Percentiles rank a stretch among this genome's conserved stretches.
phyloP scores from a whole-genome alignment of 2,797 vertebrate species.

The Garrulus glandarius region DNA sequence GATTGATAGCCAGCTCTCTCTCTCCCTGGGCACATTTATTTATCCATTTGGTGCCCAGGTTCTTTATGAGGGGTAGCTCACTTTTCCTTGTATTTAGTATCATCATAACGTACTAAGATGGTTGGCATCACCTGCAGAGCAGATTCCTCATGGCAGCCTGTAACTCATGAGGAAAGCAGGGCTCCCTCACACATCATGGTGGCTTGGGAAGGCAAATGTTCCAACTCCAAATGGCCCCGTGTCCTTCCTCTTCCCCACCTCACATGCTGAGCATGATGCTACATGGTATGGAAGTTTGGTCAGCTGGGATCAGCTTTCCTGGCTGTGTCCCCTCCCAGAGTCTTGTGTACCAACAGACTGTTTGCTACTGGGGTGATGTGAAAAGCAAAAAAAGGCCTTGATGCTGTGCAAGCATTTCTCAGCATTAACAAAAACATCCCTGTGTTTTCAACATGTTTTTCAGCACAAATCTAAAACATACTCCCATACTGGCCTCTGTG shows the following conservation, averaged over 20 bases:
- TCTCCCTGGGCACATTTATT: neutral
- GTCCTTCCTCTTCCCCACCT: neutral
- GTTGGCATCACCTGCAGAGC: neutral
- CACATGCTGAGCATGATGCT: neutral
- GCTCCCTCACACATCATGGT: fast-evolving
- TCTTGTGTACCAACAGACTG: neutral
- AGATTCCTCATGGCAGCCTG: neutral
- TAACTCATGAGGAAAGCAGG: neutral
- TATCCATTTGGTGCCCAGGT: neutral
- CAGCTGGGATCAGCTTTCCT: neutral
- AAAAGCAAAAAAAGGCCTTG: neutral
- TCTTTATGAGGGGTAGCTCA: neutral
- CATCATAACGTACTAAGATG: neutral
- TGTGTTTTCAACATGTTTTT: neutral
- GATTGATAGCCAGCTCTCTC: neutral
- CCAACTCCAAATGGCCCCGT: fast-evolving
- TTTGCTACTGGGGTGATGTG: neutral
- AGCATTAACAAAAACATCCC: neutral
- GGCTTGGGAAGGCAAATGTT: neutral
- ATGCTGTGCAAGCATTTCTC: neutral
- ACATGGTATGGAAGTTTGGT: neutral
- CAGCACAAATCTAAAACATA: neutral
- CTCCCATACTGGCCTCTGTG: neutral
- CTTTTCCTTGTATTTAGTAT: neutral
- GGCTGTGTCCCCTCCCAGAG: neutral